A percentile compares a stretch with the other conserved stretches of the same genome.
Conservation (phyloP, 1,140 invertebrate genomes). For the Thrips palmi region DNA sequence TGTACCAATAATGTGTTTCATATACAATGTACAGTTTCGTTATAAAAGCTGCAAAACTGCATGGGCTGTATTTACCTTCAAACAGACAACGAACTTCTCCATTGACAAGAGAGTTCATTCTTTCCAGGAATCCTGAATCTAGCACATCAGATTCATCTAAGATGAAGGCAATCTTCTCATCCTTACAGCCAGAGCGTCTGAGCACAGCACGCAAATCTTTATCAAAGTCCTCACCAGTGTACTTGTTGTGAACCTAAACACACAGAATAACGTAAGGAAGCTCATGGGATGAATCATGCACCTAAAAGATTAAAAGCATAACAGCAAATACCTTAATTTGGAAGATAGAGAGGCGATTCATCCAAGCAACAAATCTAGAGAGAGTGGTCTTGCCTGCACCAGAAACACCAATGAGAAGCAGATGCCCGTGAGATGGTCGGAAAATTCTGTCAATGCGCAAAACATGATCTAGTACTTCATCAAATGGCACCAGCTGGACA, state of each 20-base stretch:
- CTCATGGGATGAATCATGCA: too few relatives aligned
- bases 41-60: neutral
- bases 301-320: too few relatives aligned
- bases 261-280: too few relatives aligned
- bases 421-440: constrained; percentile 93
- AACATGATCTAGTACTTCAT: constrained; percentile 97
- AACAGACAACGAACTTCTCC: constrained; percentile 92
- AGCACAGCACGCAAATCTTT: constrained; percentile 91
- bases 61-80: constrained; percentile 30
- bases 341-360: constrained; percentile 97
- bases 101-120: constrained; percentile 99
- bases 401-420: constrained; percentile 91
- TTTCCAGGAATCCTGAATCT: constrained; percentile 94
- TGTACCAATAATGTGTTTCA: constrained; percentile 12
- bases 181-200: constrained; percentile 86
- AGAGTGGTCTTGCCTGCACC: constrained; percentile 98
- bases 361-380: constrained; percentile 98
- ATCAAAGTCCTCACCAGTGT: constrained; percentile 96
- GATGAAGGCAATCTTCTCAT: constrained; percentile 98
- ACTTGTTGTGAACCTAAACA: constrained; percentile 89
- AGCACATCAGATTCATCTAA: constrained; percentile 98
- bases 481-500: constrained; percentile 93
- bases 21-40: neutral
- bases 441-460: constrained; percentile 97
- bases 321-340: constrained; percentile 66